These are phyloP conservation scores for Meteorus colon DNA, from an alignment of 2,888 invertebrate genomes.

Conservation along the genomic window DNA sequence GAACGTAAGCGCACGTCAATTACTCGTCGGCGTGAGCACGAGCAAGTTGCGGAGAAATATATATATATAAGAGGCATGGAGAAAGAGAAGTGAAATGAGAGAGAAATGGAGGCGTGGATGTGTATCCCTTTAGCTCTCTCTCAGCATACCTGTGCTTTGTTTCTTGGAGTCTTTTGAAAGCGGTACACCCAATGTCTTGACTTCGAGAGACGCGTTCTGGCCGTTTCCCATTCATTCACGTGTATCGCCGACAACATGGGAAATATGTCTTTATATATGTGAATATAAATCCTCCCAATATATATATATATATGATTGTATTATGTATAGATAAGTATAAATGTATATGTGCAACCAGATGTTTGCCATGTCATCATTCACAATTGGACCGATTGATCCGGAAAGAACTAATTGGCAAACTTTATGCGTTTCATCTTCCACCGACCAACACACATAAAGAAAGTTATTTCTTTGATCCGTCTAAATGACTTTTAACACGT, in stretches of 20 bases:
- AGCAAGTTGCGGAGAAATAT: neutral
- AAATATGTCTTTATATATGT: constrained; percentile 7
- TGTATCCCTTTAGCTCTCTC: neutral
- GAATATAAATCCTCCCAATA: constrained; percentile 15
- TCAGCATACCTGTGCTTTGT: constrained; percentile 15
- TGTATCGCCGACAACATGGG: constrained; percentile 5
- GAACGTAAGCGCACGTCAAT: constrained; percentile 29
- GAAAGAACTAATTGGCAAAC: constrained; percentile 40
- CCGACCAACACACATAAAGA: constrained; percentile 19
- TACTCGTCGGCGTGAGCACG: constrained; percentile 15
- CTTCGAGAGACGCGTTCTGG: constrained; percentile 4
- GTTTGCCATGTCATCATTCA: constrained; percentile 38
- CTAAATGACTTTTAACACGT: constrained; percentile 17
- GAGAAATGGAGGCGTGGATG: constrained; percentile 35
- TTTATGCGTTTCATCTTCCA: constrained; percentile 34
- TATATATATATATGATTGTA: neutral
- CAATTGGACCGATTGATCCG: constrained; percentile 38
- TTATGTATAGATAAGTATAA: neutral
- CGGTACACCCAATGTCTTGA: neutral
- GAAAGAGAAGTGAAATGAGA: constrained; percentile 15
- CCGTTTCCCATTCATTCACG: constrained; percentile 18
- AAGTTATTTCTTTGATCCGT: neutral
- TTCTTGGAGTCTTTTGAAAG: constrained; percentile 33
- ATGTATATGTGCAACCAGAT: constrained; percentile 17
- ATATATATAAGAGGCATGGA: constrained; percentile 19